A percentile compares a stretch with the other conserved stretches of the same genome.
These are phyloP conservation scores for Xestia ashworthii DNA, from an alignment of 2,888 invertebrate species.

Conservation along the genomic window DNA sequence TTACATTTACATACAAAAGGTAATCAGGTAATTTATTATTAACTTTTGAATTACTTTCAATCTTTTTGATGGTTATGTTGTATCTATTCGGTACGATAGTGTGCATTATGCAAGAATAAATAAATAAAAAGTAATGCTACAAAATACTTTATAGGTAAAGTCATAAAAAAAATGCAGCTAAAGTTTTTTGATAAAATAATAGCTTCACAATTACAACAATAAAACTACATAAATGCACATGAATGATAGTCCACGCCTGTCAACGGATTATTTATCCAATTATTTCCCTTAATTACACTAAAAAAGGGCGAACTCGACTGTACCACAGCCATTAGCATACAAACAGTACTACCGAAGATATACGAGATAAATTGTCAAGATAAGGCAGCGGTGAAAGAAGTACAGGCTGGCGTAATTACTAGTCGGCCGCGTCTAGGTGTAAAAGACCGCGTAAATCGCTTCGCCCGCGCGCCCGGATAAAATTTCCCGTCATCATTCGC, in stretches of 20 bases:
- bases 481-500: constrained; percentile 56
- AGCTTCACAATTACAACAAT: constrained; percentile 24
- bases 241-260: constrained; percentile 49
- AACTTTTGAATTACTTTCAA: constrained; percentile 39
- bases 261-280: constrained; percentile 56
- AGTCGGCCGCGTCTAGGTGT: constrained; percentile 72
- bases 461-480: constrained; percentile 57
- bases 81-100: not conserved
- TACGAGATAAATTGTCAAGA: constrained; percentile 86
- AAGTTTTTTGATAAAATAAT: constrained; percentile 16
- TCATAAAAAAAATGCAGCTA: not conserved
- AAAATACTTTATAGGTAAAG: not conserved
- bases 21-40: constrained; percentile 57
- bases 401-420: constrained; percentile 81
- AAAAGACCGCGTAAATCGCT: constrained; percentile 69
- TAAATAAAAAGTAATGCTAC: not conserved
- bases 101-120: not conserved
- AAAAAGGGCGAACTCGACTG: constrained; percentile 64
- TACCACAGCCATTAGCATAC: constrained; percentile 84
- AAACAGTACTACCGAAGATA: constrained; percentile 83
- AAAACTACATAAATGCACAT: constrained; percentile 38
- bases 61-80: constrained; percentile 22
- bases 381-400: constrained; percentile 84
- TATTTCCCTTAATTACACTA: constrained; percentile 63
- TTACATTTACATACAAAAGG: constrained; percentile 64